Conservation (phyloP, 2,797 vertebrate species). For the Pogonophryne albipinna region DNA sequence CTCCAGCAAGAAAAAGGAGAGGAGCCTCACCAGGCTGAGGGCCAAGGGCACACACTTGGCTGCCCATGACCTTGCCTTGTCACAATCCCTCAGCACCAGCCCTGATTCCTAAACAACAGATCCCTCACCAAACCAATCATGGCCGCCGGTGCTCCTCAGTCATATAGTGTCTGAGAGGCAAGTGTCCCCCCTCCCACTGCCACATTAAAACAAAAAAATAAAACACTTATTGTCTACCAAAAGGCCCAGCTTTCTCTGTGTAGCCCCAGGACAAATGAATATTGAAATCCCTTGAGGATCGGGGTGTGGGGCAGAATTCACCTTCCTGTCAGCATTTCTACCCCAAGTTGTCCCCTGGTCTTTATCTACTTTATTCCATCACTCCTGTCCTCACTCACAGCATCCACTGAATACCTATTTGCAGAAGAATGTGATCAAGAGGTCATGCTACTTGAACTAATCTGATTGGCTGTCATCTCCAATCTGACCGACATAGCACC, state of each 20-base stretch:
- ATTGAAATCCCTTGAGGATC: conserved; percentile 94
- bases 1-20: conserved; percentile 54
- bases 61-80: conserved; percentile 84
- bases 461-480: conserved; percentile 93
- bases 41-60: conserved; percentile 81
- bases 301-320: conserved; percentile 79
- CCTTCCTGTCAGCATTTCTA: conserved; percentile 88
- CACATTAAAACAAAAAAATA: conserved; percentile 81
- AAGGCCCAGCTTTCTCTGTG: conserved; percentile 85
- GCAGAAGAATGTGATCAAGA: conserved; percentile 78
- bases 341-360: conserved; percentile 51
- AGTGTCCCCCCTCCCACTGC: conserved; percentile 69
- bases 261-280: conserved; percentile 95
- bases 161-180: conserved; percentile 68
- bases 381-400: conserved; percentile 57
- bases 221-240: conserved; percentile 90
- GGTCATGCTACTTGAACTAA: conserved; percentile 87
- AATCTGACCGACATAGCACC: conserved; percentile 86
- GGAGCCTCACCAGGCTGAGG: conserved; percentile 70
- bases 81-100: conserved; percentile 80
- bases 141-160: conserved; percentile 61
- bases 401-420: conserved; percentile 84
- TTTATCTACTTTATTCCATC: conserved; percentile 72
- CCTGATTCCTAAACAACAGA: conserved; percentile 72
- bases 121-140: conserved; percentile 76